Base-by-base conservation (phyloP, 30 jellyfish, hydroid and myxozoan species). In the Morbakka virulenta region DNA sequence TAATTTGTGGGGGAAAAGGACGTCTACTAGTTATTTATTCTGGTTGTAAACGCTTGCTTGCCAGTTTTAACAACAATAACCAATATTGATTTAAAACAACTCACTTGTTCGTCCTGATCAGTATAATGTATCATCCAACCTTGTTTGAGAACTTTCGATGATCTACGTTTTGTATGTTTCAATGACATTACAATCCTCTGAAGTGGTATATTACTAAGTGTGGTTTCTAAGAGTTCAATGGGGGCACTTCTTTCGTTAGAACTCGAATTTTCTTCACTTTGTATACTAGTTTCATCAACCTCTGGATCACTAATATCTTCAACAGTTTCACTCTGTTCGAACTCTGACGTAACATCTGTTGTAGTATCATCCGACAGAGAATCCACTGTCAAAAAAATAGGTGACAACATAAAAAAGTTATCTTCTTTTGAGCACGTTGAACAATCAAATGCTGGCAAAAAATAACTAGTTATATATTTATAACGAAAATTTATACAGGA, bases 81-180 rank as follows among this genome's bases (percentile, higher is more conserved):
- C 20, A 20, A 4, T 23, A 33, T 2, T 1, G 12, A 67, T 23
- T 21, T 6, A 21, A 21, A 9, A 22, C 0, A 24, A 67, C 95
- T 85, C n/a, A 88, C 97, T 25, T 70, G 62, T 34, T 67, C 48
- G 61, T 89, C 95, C 29, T 83, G 77, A 24, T 89, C 87, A 3
- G 95, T 82, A 83, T 51, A 89, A 70, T 89, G 97, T 28, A 89
- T 47, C 97, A 89, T 83, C 97, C 97, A 89, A 21, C 95, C 97
- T 34, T 82, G 91, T 52, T 83, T 83, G 26, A 89, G 51, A 1
- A 89, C 93, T 64, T 89, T 89, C 17, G 97, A 89, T 29, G 96
- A 93, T 31, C 97, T 63, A 50, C 89, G 31, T 66, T 77, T 89
- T 48, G 72, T 90, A 14, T 89, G 84, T 14, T 90, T 84, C n/a